A percentile compares a stretch with the other conserved stretches of the same genome.
phyloP scores from a whole-genome alignment of 2,113 vertebrate genomes.

The Sturnira hondurensis region DNA sequence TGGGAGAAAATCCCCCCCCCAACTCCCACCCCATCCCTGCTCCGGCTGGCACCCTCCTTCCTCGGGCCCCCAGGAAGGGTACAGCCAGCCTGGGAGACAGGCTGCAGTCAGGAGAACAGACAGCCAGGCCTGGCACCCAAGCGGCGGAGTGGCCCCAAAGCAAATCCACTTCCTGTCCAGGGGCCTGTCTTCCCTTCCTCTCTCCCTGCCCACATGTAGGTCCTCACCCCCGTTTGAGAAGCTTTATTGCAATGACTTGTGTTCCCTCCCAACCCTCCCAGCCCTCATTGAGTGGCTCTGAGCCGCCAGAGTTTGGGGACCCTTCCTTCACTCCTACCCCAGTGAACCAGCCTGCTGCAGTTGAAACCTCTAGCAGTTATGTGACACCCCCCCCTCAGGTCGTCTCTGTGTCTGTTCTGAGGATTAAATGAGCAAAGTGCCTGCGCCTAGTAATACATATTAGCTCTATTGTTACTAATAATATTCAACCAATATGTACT shows the following conservation, averaged over 20 bases:
- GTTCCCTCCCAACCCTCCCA: not conserved
- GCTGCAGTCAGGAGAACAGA: not conserved
- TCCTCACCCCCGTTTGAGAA: not conserved
- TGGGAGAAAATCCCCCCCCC: not conserved
- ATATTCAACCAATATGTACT: not conserved
- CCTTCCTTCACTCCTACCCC: not conserved
- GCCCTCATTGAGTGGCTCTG: not conserved
- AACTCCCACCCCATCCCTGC: not conserved
- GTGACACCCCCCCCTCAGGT: not conserved
- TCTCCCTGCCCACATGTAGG: not conserved
- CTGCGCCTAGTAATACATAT: not conserved
- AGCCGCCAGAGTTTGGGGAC: not conserved
- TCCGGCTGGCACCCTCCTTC: not conserved
- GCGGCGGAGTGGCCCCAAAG: not conserved
- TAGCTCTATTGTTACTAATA: not conserved
- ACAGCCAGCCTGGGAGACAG: not conserved
- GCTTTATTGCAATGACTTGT: not conserved
- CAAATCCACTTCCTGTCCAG: not conserved
- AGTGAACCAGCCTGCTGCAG: not conserved
- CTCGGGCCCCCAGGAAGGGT: not conserved
- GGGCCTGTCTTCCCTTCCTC: not conserved
- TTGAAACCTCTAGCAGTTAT: not conserved
- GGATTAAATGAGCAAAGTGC: not conserved
- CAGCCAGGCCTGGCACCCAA: not conserved
- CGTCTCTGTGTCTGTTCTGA: not conserved